Percentiles rank a stretch among this genome's conserved stretches.
Evolutionary conservation across 1,140 invertebrate genomes (phyloP).

Genomic region (Sitophilus oryzae): DNA sequence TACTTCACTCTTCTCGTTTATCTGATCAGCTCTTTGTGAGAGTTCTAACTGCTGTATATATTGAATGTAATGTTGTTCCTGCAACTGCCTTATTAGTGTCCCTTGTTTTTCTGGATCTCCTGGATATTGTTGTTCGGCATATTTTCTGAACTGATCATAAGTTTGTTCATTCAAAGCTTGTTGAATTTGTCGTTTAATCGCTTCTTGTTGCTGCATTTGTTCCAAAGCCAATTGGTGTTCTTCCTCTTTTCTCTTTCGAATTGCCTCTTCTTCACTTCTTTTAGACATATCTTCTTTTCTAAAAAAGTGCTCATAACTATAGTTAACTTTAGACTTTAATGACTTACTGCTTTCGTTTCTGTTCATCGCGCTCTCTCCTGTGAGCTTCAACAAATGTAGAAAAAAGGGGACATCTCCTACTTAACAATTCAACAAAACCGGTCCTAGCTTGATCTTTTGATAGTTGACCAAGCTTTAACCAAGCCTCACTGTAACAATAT

Average conservation of each 20-base stretch:
- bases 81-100: conserved; percentile 83
- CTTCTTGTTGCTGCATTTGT: conserved; percentile 53
- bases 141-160: conserved; percentile 84
- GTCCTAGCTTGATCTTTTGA: conserved; percentile 80
- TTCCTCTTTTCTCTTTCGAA: conserved; percentile 55
- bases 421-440: conserved; percentile 83
- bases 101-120: conserved; percentile 86
- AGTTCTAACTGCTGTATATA: conserved; percentile 85
- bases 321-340: too few relatives aligned
- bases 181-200: conserved; percentile 78
- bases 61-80: conserved; percentile 97
- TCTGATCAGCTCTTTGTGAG: conserved; percentile 32
- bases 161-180: conserved; percentile 96
- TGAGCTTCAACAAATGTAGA: conserved; percentile 89
- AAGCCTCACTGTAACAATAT: conserved; percentile 58
- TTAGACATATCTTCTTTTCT: conserved; percentile 38
- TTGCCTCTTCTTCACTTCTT: conserved; percentile 47
- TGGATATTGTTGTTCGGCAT: conserved; percentile 94
- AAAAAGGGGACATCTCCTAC: conserved; percentile 83
- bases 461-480: conserved; percentile 86
- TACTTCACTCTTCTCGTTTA: conserved; percentile 35
- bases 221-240: conserved; percentile 55
- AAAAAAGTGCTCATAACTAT: conserved; percentile 36
- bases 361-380: conserved; percentile 66
- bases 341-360: conserved; percentile 58